These are phyloP conservation scores for Bombus pyrosoma DNA, from an alignment of 1,140 invertebrate species.

Conservation along the genomic window DNA sequence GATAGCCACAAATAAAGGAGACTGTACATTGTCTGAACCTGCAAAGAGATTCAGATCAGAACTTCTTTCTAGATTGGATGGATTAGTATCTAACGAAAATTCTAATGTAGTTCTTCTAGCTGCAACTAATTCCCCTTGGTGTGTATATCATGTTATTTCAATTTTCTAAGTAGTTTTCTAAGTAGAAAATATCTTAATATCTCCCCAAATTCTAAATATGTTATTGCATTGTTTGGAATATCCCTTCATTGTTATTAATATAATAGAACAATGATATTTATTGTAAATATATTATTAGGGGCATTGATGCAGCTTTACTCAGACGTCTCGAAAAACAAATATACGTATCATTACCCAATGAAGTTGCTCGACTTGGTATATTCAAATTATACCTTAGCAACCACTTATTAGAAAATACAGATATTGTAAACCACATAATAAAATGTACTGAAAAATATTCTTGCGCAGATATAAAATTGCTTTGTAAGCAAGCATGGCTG, in stretches of 20 bases:
- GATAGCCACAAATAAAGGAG: slow-evolving; percentile 88
- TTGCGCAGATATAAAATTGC: slow-evolving; percentile 93
- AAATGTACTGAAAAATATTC: slow-evolving; percentile 90
- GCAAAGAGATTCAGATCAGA: slow-evolving; percentile 96
- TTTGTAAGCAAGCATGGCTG: slow-evolving; percentile 95
- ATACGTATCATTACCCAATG: slow-evolving; percentile 89
- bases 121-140: slow-evolving; percentile 96
- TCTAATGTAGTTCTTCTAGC: slow-evolving; percentile 90
- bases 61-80: slow-evolving; percentile 96
- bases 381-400: slow-evolving; percentile 84
- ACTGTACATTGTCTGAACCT: slow-evolving; percentile 88
- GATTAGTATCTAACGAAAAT: slow-evolving; percentile 84
- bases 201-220: too few species aligned
- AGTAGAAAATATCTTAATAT: neutral
- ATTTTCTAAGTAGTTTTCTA: neutral
- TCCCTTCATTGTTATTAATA: neutral
- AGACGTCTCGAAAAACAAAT: slow-evolving; percentile 95
- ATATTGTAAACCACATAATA: slow-evolving; percentile 83
- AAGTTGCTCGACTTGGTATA: slow-evolving; percentile 85
- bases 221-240: too few species aligned
- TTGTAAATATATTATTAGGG: slow-evolving; percentile 83
- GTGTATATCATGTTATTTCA: slow-evolving; percentile 9
- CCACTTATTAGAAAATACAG: slow-evolving; percentile 73
- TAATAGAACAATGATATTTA: slow-evolving; percentile 1
- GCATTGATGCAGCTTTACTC: slow-evolving; percentile 93